A percentile compares a stretch with the other conserved stretches of the same genome.
Conservation (phyloP, 2,888 invertebrate genomes). For the Lacanobia wlatinum region DNA sequence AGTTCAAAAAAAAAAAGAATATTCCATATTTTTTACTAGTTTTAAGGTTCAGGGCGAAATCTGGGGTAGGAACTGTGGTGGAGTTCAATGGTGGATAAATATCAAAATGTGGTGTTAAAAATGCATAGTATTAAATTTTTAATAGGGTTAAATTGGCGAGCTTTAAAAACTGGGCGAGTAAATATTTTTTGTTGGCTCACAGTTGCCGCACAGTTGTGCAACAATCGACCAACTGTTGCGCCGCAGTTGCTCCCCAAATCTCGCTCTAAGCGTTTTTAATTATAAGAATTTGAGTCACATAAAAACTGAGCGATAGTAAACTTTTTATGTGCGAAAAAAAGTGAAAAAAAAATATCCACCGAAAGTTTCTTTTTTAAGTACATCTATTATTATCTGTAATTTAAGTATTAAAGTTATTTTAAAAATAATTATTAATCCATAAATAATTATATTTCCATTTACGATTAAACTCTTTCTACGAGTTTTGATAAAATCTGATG, state of each 20-base stretch:
- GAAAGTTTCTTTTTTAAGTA: conserved; percentile 63
- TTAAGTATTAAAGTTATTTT: conserved; percentile 65
- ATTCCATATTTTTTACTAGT: conserved; percentile 66
- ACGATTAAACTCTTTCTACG: conserved; percentile 43
- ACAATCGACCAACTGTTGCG: conserved; percentile 41
- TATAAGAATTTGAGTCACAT: conserved; percentile 58
- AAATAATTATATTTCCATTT: conserved; percentile 59
- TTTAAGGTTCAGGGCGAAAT: conserved; percentile 41
- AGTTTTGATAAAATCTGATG: conserved; percentile 20
- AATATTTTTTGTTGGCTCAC: conserved; percentile 30
- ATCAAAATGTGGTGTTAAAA: conserved; percentile 26
- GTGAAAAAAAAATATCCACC: conserved; percentile 62
- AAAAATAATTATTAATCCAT: conserved; percentile 53
- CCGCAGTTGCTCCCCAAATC: conserved; percentile 42
- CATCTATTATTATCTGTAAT: conserved; percentile 54
- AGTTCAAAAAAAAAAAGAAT: conserved; percentile 46
- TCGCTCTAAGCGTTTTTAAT: conserved; percentile 30
- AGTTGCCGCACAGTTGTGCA: conserved; percentile 25
- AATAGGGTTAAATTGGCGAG: conserved; percentile 52
- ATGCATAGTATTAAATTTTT: conserved; percentile 56
- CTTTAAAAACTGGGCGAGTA: conserved; percentile 43
- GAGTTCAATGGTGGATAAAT: conserved; percentile 8
- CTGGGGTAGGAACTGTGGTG: conserved; percentile 45
- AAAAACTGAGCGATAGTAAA: conserved; percentile 49
- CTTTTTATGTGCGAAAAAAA: conserved; percentile 50